A percentile compares a stretch with the other conserved stretches of the same genome.
Conservation (phyloP, 2,888 invertebrate species). For the Gasteruption jaculator region DNA sequence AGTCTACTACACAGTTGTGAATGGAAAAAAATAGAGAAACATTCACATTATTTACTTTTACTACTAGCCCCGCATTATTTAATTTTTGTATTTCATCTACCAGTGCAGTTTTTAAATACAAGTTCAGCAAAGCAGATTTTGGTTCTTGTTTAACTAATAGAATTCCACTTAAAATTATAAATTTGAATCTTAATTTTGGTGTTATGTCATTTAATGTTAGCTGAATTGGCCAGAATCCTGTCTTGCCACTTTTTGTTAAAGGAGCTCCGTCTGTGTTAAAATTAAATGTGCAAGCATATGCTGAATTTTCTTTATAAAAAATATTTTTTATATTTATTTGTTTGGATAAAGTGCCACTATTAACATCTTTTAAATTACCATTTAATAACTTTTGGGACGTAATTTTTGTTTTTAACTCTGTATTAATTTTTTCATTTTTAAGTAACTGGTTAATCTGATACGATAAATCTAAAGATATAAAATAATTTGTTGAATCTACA, state of each 20-base stretch:
- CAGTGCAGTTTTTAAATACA: conserved; percentile 6
- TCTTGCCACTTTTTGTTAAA: neutral
- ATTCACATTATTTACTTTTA: neutral
- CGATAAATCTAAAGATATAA: too few relatives aligned
- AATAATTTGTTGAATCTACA: too few relatives aligned
- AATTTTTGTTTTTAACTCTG: too few relatives aligned
- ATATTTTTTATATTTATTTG: too few relatives aligned
- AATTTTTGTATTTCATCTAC: conserved; percentile 5
- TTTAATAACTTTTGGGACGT: too few relatives aligned
- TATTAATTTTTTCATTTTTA: too few relatives aligned
- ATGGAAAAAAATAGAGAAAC: conserved; percentile 3
- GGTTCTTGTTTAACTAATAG: conserved; percentile 8
- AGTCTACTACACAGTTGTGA: conserved; percentile 1
- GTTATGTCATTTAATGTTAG: conserved; percentile 8
- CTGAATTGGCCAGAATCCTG: conserved; percentile 5
- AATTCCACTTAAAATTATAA: conserved; percentile 7
- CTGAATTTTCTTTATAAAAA: neutral
- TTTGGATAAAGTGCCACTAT: too few relatives aligned
- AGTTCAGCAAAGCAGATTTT: conserved; percentile 5
- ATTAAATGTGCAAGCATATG: conserved; percentile 2
- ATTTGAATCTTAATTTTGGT: conserved; percentile 7
- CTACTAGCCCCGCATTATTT: neutral
- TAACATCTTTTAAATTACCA: too few relatives aligned
- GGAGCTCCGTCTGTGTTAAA: conserved; percentile 7
- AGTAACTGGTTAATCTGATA: too few relatives aligned